These are phyloP conservation scores for Vireo altiloquus DNA, from an alignment of 2,113 vertebrate genomes.

Conservation along the genomic window DNA sequence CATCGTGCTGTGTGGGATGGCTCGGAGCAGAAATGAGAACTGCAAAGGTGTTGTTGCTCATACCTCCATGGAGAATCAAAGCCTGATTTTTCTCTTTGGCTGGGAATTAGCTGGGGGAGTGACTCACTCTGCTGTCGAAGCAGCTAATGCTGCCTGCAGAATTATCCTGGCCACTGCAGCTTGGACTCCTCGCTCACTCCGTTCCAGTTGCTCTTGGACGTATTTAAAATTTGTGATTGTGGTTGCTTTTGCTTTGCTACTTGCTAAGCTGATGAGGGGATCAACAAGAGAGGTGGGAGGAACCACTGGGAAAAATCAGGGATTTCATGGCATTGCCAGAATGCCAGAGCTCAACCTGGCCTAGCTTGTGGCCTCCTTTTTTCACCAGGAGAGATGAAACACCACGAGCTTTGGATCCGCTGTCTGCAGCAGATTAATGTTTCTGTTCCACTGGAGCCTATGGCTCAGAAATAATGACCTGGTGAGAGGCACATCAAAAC, in stretches of 20 bases:
- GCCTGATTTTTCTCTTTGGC: not conserved
- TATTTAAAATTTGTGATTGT: not conserved
- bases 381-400: not conserved
- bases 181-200: not conserved
- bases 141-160: not conserved
- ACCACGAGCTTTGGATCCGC: not conserved
- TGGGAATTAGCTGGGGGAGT: not conserved
- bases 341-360: not conserved
- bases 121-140: not conserved
- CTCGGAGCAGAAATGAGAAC: not conserved
- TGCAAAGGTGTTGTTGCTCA: not conserved
- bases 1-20: not conserved
- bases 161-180: not conserved
- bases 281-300: not conserved
- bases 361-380: not conserved
- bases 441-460: not conserved
- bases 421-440: not conserved
- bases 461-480: not conserved
- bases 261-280: not conserved
- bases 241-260: not conserved
- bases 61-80: not conserved
- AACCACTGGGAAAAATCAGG: not conserved
- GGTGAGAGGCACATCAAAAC: not conserved
- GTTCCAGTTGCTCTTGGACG: not conserved
- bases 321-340: not conserved